Evolutionary conservation across 2,113 vertebrate species (phyloP), one percentile per base, ranked within the genome.

Genomic region (Irena cyanogastra): DNA sequence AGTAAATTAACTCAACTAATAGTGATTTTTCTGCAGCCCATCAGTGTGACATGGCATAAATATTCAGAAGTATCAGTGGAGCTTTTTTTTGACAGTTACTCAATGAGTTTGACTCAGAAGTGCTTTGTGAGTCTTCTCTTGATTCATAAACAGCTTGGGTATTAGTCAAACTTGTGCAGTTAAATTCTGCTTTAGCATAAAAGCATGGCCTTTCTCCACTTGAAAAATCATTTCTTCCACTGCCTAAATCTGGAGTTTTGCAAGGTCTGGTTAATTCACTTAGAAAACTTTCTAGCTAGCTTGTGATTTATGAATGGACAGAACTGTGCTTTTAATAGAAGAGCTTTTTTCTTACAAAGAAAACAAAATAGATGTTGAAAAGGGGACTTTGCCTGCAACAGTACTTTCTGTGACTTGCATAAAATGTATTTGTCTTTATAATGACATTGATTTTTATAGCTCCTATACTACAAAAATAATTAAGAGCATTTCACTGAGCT

Each of bases 351-450:
- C 49, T 44, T 64, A 13, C 3, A 52, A 76, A 23, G 45, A 47
- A 79, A 76, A 42, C 24, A 53, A 71, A 84, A 2, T 20, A 50
- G 44, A n/a, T 3, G 2, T 74, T 87, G 33, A 41, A 70, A 56
- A 87, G 28, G 17, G 5, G 16, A 26, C 33, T 75, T 75, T 53
- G 20, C 18, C 37, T 60, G 11, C 35, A 78, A 42, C 37, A 52
- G 15, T 75, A 30, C 75, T 86, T 92, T 79, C 35, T 78, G 47
- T 81, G 69, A 70, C 69, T 84, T 87, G 30, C 21, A 47, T 49
- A 37, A 82, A 95, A 75, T 33, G 7, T 69, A 69, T 95, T 95
- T 86, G 77, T 85, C 74, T 89, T 91, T 91, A 79, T 90, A 90
- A 57, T 53, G 69, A 35, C 39, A 66, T 82, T 87, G 81, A 70